Evolutionary conservation across 2,888 invertebrate genomes (phyloP), one percentile per base, ranked within the genome.

Genomic region (Agrotis puta): DNA sequence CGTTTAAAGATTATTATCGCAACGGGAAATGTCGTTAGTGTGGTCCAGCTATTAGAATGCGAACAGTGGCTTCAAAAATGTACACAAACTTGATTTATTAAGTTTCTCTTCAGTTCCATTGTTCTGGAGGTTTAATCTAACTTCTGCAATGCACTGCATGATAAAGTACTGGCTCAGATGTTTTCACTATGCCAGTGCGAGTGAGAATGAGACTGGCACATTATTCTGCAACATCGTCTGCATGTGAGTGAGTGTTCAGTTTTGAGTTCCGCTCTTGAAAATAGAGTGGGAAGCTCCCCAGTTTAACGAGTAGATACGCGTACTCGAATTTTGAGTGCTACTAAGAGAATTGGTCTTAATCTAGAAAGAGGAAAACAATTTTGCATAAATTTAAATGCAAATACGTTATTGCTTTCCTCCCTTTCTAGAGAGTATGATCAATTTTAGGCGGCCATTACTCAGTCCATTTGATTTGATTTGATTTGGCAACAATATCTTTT

Each of bases 261-360:
- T 54, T 67, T 11, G 14, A 69, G 33, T 56, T 14, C 6, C 16
- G 6, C 64, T 51, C 53, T 54, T 66, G 22, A 66, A 53, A 9
- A 27, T 20, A 0, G 27, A 27, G 27, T 33, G 16, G 27, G 48
- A 33, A 62, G 27, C n/a, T 11, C 16, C 16, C 27, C 16, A 18
- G 4, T 47, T 48, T 13, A 43, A 22, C 11, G 6, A 45, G 3
- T 39, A 16, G 16, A 11, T 20, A 50, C 48, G 22, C n/a, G 6
- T n/a, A 20, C 39, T 56, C 3, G 16, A 54, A 13, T 47, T 68
- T 18, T 18, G n/a, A n/a, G n/a, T n/a, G n/a, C 5, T 4, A 5
- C 27, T 5, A 27, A 5, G 3, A 27, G 5, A 27, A 27, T 27
- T 27, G 27, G 27, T 27, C 4, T 5, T 3, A 27, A 27, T 27